These are phyloP conservation scores for Bubalus kerabau DNA, from an alignment of 2,113 vertebrate genomes.

Conservation along the genomic window DNA sequence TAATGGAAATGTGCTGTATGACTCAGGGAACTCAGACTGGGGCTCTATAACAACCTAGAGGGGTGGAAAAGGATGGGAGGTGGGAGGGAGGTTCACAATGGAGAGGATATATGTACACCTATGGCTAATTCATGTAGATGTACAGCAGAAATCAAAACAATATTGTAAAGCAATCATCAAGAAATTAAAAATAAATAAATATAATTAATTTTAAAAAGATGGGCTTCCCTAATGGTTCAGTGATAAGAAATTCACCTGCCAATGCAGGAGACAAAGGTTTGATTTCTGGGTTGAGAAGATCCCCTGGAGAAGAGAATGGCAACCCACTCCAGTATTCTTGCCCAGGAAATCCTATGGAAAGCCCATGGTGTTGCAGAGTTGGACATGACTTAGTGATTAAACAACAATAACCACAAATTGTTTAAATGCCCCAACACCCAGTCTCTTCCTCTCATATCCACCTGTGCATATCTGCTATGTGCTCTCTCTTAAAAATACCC, in stretches of 20 bases:
- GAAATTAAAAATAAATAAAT: not conserved
- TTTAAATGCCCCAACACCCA: not conserved
- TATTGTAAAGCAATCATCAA: not conserved
- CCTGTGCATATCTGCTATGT: not conserved
- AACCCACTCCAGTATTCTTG: not conserved
- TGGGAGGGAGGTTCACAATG: not conserved
- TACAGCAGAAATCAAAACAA: not conserved
- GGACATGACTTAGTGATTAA: not conserved
- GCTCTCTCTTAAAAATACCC: not conserved
- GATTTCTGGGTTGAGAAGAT: not conserved
- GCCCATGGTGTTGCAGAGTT: not conserved
- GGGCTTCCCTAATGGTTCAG: not conserved
- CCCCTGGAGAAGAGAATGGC: not conserved
- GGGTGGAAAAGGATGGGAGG: too few relatives aligned
- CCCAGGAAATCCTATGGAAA: not conserved
- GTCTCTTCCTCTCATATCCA: not conserved
- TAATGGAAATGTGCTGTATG: not conserved
- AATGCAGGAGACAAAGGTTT: not conserved
- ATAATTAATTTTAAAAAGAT: not conserved
- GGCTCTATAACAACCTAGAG: not conserved
- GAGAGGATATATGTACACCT: not conserved
- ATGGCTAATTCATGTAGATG: not conserved
- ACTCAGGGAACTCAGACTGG: not conserved
- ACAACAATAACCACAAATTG: not conserved
- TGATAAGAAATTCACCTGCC: not conserved